Percentiles rank a stretch among this genome's conserved stretches.
Conservation (phyloP, 2,113 vertebrate species). For the Hyaena hyaena region DNA sequence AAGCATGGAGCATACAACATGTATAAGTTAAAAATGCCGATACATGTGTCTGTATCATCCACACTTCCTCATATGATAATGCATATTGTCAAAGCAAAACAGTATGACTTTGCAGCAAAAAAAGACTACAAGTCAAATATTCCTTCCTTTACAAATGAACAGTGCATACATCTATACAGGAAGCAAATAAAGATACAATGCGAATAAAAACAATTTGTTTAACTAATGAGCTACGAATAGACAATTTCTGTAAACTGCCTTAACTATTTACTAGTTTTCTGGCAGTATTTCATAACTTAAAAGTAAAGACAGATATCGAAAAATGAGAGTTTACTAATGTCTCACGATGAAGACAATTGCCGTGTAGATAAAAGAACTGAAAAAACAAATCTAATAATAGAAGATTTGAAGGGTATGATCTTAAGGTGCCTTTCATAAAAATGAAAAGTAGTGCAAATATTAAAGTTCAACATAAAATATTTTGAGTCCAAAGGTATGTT, state of each 20-base stretch:
- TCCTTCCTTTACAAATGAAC: not conserved
- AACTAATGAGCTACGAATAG: not conserved
- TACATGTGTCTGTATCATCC: not conserved
- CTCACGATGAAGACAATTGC: not conserved
- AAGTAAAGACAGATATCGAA: not conserved
- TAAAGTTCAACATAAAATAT: slow-evolving; percentile 44
- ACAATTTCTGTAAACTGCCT: not conserved
- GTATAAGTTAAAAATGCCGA: not conserved
- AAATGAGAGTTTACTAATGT: slow-evolving; percentile 15
- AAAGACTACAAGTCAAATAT: not conserved
- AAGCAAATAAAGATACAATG: not conserved
- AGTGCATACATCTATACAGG: not conserved
- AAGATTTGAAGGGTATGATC: not conserved
- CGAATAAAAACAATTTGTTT: slow-evolving; percentile 2
- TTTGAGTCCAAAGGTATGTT: not conserved
- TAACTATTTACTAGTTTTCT: not conserved
- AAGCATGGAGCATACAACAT: not conserved
- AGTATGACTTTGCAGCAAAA: not conserved
- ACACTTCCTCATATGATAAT: not conserved
- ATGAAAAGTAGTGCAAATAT: not conserved
- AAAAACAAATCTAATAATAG: slow-evolving; percentile 28
- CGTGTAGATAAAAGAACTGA: not conserved
- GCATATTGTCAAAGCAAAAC: not conserved
- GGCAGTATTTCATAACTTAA: slow-evolving; percentile 7
- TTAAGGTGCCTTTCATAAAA: not conserved